A percentile compares a stretch with the other conserved stretches of the same genome.
phyloP scores from a whole-genome alignment of 2,113 vertebrate species.

The Sorex fumeus region DNA sequence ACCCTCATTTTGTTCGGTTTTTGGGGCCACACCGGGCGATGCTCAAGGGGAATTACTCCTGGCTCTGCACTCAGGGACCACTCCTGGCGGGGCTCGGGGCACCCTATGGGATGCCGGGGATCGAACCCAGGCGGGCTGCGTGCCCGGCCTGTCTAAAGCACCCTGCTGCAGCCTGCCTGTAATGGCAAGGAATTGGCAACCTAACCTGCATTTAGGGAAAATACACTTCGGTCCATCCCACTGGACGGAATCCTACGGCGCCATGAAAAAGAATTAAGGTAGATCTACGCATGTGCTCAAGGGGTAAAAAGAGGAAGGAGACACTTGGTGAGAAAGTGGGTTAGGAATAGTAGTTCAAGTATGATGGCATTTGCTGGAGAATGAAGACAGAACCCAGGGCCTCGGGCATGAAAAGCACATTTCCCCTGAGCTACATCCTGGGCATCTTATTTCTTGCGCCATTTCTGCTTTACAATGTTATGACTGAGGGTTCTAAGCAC shows the following conservation, averaged over 20 bases:
- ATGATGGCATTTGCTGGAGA: no score
- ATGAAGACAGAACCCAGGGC: no score
- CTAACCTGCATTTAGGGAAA: neutral
- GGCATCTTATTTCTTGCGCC: neutral
- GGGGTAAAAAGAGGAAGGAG: neutral
- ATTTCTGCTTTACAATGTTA: conserved; percentile 48
- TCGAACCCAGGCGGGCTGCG: no score
- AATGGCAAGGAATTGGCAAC: conserved; percentile 44
- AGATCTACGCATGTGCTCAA: neutral
- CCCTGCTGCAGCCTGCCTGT: neutral
- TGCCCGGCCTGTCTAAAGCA: neutral
- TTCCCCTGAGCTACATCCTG: no score
- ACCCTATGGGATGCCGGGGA: no score
- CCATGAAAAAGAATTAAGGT: conserved; percentile 45
- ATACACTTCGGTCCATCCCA: neutral
- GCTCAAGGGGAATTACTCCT: no score
- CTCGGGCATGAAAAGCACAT: no score
- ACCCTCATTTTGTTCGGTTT: no score
- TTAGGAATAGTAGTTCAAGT: neutral
- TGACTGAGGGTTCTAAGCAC: conserved; percentile 18
- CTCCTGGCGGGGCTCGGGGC: no score
- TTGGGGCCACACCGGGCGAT: no score
- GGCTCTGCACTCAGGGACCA: no score
- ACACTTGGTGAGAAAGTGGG: conserved; percentile 47
- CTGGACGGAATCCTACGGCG: neutral